These are phyloP conservation scores for Luscinia megarhynchos DNA, from an alignment of 2,797 vertebrate genomes.

Conservation along the genomic window DNA sequence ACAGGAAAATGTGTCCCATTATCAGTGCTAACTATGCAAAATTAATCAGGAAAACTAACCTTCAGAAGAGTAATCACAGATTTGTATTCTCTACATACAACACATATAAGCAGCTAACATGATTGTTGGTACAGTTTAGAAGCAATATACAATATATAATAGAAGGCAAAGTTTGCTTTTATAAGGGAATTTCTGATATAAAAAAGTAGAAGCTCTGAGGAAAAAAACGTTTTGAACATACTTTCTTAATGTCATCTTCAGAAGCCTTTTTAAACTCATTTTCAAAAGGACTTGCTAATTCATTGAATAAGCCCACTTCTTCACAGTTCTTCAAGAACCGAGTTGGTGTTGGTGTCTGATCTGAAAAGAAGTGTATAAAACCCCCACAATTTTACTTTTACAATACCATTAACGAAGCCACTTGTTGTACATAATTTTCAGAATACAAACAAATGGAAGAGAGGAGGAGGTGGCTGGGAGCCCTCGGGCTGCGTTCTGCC, in stretches of 20 bases:
- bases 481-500: background rate
- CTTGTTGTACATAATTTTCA: background rate
- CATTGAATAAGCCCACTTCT: slow-evolving; percentile 99
- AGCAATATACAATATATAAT: background rate
- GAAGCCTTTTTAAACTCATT: slow-evolving; percentile 98
- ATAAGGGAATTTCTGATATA: background rate
- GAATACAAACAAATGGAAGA: background rate
- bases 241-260: slow-evolving; percentile 98
- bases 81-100: background rate
- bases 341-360: slow-evolving; percentile 99
- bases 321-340: slow-evolving; percentile 99
- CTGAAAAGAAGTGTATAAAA: slow-evolving; percentile 79
- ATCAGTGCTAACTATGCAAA: background rate
- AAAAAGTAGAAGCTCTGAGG: background rate
- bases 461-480: fast-evolving
- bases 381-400: background rate
- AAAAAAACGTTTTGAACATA: slow-evolving; percentile 60
- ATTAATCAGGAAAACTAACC: background rate
- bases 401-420: background rate
- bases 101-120: background rate
- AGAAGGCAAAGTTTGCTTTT: background rate
- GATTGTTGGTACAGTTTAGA: background rate
- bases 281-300: slow-evolving; percentile 97
- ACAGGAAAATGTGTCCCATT: background rate
- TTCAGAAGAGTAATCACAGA: background rate